A percentile compares a stretch with the other conserved stretches of the same genome.
Evolutionary conservation across 2,113 vertebrate genomes (phyloP).

Genomic region (Phocoena phocoena): DNA sequence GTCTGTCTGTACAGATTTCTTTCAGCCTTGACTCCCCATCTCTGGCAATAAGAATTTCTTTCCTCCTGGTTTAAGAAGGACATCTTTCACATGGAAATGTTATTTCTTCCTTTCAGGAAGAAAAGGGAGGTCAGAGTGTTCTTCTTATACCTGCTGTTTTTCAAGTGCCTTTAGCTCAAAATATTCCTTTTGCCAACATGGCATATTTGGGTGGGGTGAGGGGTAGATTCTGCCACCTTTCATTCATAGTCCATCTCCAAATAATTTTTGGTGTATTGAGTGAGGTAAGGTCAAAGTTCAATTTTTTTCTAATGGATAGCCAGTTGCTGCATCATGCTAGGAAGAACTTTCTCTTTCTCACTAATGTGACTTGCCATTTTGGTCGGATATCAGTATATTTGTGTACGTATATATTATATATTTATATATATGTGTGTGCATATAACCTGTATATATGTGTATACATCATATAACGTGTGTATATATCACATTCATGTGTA

Average conservation of each 20-base stretch:
- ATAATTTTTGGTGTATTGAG: not conserved
- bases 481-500: not conserved
- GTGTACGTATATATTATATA: not conserved
- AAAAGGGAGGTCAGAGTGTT: not conserved
- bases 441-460: not conserved
- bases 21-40: not conserved
- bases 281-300: not conserved
- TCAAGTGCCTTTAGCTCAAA: not conserved
- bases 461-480: not conserved
- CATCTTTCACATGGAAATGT: not conserved
- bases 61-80: not conserved
- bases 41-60: not conserved
- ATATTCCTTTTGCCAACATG: not conserved
- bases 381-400: not conserved
- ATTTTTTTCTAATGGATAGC: not conserved
- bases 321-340: not conserved
- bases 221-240: not conserved
- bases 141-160: not conserved
- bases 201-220: not conserved
- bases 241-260: not conserved
- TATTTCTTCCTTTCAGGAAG: not conserved
- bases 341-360: not conserved
- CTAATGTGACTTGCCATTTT: not conserved
- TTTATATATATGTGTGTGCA: not conserved
- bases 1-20: not conserved